Percentiles rank a stretch among this genome's conserved stretches.
These are phyloP conservation scores for Dioctria rufipes DNA, from an alignment of 2,888 invertebrate genomes.

Conservation along the genomic window DNA sequence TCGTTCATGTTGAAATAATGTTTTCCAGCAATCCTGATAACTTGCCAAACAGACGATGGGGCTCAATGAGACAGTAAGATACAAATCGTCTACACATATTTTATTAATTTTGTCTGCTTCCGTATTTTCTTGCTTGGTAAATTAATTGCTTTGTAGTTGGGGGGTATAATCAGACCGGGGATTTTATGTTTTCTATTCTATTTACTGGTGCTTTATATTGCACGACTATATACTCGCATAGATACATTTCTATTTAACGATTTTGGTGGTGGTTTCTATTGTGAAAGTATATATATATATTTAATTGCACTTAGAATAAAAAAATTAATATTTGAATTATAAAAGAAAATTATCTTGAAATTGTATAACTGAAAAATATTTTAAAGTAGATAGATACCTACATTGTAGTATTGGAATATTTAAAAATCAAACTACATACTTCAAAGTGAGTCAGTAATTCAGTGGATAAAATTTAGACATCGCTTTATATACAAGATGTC, in stretches of 20 bases:
- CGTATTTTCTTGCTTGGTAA: constrained; percentile 22
- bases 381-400: no score
- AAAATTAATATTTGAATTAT: no score
- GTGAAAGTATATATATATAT: background rate
- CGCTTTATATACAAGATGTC: no score
- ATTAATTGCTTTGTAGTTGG: background rate
- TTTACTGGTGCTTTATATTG: no score
- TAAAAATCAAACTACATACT: no score
- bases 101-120: constrained; percentile 47
- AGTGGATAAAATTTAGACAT: no score
- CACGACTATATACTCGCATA: no score
- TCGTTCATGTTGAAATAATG: constrained; percentile 21
- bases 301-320: no score
- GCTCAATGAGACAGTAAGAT: constrained; percentile 77
- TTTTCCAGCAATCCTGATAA: constrained; percentile 75
- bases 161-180: background rate
- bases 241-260: constrained; percentile 8
- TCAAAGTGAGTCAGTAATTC: no score
- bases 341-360: no score
- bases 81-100: constrained; percentile 45
- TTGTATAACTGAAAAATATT: no score
- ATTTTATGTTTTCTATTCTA: background rate
- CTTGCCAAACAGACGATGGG: constrained; percentile 77
- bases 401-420: no score
- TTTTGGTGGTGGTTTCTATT: constrained; percentile 6